Evolutionary conservation across 2,797 vertebrate species (phyloP).

Genomic region (Cyprinodon diabolis): DNA sequence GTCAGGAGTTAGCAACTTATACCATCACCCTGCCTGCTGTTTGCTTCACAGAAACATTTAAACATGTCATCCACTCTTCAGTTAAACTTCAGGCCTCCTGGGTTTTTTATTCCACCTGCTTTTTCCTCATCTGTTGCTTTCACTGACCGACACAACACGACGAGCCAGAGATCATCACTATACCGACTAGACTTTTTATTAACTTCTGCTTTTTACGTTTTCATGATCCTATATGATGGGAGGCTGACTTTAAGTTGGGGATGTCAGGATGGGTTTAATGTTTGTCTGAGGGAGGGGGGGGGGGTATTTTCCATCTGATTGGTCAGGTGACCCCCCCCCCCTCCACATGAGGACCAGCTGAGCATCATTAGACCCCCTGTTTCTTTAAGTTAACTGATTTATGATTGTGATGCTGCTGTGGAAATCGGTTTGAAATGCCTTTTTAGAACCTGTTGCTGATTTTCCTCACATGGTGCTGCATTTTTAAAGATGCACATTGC

Average conservation of each 20-base stretch:
- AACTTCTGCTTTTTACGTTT: no score
- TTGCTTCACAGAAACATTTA: neutral
- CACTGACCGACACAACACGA: neutral
- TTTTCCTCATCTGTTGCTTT: constrained; percentile 13
- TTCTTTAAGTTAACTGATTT: constrained; percentile 38
- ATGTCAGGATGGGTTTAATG: neutral
- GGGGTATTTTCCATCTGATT: neutral
- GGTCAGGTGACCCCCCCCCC: constrained; percentile 30
- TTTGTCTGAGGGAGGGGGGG: neutral
- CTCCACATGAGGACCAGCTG: constrained; percentile 89
- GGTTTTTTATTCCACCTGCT: constrained; percentile 24
- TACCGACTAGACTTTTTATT: neutral
- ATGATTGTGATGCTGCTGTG: neutral
- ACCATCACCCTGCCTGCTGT: neutral
- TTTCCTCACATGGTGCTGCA: constrained; percentile 25
- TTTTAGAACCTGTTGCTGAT: constrained; percentile 3
- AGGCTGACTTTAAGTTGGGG: neutral
- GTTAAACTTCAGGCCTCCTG: neutral
- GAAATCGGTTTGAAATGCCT: neutral
- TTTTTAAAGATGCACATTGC: constrained; percentile 8
- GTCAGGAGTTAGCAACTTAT: constrained; percentile 33
- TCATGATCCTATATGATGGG: neutral
- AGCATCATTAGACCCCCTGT: constrained; percentile 73
- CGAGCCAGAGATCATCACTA: neutral
- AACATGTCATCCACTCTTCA: neutral